Evolutionary conservation across 2,888 invertebrate species (phyloP).

Genomic region (Merodon equestris): DNA sequence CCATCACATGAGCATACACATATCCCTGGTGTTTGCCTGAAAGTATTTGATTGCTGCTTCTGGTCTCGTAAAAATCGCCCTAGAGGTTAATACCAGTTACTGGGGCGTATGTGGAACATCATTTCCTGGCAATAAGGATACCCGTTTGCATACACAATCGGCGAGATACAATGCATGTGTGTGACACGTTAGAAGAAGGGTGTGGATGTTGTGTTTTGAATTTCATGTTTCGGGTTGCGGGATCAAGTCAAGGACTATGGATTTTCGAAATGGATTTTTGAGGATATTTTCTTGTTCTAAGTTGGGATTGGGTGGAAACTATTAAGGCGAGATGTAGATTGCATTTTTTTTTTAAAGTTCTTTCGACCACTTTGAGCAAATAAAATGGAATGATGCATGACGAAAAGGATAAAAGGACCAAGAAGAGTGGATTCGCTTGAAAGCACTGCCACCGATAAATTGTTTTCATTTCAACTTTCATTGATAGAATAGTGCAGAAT

Average conservation of each 20-base stretch:
- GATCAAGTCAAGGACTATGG: constrained; percentile 48
- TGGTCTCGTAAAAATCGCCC: constrained; percentile 56
- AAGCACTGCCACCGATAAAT: constrained; percentile 50
- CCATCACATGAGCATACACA: constrained; percentile 22
- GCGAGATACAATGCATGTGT: constrained; percentile 32
- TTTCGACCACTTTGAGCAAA: no score
- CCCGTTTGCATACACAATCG: constrained; percentile 50
- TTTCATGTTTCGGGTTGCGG: constrained; percentile 34
- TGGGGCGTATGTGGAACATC: constrained; percentile 55
- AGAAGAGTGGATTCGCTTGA: constrained; percentile 28
- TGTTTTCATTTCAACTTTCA: constrained; percentile 60
- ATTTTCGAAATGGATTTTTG: constrained; percentile 33
- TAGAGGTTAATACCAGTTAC: constrained; percentile 64
- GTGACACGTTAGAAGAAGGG: constrained; percentile 32
- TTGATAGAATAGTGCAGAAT: constrained; percentile 47
- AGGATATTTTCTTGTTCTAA: no score
- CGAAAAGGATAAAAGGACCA: constrained; percentile 51
- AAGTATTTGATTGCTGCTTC: constrained; percentile 48
- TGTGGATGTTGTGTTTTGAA: constrained; percentile 41
- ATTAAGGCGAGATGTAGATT: no score
- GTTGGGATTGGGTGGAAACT: no score
- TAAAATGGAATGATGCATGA: no score
- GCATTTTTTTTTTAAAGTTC: no score
- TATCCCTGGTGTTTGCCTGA: neutral
- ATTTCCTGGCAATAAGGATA: constrained; percentile 34